Conservation (phyloP, 2,797 vertebrate genomes). For the Artibeus jamaicensis region DNA sequence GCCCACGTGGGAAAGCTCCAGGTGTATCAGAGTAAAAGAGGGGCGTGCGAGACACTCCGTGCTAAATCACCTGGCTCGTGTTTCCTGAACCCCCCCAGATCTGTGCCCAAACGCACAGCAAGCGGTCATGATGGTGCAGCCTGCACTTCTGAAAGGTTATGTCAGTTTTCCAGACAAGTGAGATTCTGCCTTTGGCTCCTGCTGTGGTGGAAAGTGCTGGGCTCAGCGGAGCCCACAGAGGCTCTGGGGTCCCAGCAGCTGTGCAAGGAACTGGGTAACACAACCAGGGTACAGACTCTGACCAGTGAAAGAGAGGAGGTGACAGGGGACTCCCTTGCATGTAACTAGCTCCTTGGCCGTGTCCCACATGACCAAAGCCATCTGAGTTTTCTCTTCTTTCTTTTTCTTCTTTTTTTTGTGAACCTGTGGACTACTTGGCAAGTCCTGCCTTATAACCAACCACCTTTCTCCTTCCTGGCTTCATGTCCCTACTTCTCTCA, state of each 20-base stretch:
- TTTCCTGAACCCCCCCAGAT: not conserved
- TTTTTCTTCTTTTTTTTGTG: too few relatives aligned
- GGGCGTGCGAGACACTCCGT: not conserved
- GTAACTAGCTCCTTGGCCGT: not conserved
- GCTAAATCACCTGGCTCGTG: not conserved
- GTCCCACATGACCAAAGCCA: too few relatives aligned
- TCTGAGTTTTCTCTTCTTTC: too few relatives aligned
- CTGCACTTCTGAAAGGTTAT: not conserved
- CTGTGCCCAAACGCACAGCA: not conserved
- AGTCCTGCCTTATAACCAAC: not conserved
- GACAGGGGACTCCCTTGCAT: not conserved
- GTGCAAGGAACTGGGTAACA: too few relatives aligned
- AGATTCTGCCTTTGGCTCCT: not conserved
- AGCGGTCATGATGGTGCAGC: not conserved
- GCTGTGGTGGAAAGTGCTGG: not conserved
- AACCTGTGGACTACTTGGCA: not conserved
- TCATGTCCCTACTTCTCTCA: not conserved
- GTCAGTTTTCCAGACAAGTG: not conserved
- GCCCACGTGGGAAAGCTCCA: not conserved
- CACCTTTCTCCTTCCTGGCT: not conserved
- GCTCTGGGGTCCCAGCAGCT: not conserved
- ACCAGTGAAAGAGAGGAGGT: not conserved
- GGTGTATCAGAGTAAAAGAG: not conserved
- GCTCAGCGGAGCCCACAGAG: rapidly evolving
- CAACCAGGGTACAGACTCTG: not conserved